A percentile compares a stretch with the other conserved stretches of the same genome.
Conservation (phyloP, 2,113 vertebrate genomes). For the Sinocyclocheilus anophthalmus region DNA sequence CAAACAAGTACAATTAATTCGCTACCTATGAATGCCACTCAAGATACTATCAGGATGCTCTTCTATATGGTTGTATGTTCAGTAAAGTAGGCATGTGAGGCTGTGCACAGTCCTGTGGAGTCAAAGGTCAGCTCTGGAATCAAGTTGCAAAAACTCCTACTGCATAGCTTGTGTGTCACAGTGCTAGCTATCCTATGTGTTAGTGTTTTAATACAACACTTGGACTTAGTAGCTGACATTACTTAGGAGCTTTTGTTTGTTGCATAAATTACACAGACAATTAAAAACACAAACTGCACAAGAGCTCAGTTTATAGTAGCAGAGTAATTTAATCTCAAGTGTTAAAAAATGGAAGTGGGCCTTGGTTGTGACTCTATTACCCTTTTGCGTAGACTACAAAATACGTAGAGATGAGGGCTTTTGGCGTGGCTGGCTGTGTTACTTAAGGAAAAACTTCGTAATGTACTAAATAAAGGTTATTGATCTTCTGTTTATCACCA, state of each 20-base stretch:
- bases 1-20: not conserved
- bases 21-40: not conserved
- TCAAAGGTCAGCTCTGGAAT: not conserved
- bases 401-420: not conserved
- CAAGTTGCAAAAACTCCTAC: conserved; percentile 14
- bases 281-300: not conserved
- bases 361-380: not conserved
- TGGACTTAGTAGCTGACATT: not conserved
- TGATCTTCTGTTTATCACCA: not conserved
- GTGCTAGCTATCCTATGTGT: not conserved
- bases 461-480: not conserved
- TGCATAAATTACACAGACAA: not conserved
- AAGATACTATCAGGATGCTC: not conserved
- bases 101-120: not conserved
- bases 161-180: not conserved
- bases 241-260: not conserved
- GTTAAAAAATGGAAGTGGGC: not conserved
- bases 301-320: not conserved
- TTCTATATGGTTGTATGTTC: not conserved
- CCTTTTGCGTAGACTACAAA: not conserved
- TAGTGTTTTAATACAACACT: not conserved
- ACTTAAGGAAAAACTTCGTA: not conserved
- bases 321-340: not conserved
- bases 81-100: not conserved
- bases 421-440: not conserved